phyloP scores from a whole-genome alignment of 2,888 invertebrate species.

The Miltochrista miniata region DNA sequence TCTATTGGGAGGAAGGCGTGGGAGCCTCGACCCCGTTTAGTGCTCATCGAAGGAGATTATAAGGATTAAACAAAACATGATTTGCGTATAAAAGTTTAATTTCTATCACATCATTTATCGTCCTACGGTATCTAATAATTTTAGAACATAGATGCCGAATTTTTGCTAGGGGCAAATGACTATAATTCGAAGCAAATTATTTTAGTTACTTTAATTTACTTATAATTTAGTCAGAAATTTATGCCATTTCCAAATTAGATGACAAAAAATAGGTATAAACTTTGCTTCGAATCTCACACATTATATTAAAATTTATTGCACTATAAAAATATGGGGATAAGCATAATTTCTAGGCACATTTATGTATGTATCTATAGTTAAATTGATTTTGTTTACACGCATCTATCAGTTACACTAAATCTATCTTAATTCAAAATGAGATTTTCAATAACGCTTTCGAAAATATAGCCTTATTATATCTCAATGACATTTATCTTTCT shows the following conservation, averaged over 20 bases:
- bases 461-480: conserved; percentile 26
- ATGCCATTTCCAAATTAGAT: conserved; percentile 2
- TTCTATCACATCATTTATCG: conserved; percentile 82
- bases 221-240: conserved; percentile 16
- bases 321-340: conserved; percentile 80
- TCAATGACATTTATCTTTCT: conserved; percentile 9
- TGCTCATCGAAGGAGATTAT: conserved; percentile 25
- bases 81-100: conserved; percentile 82
- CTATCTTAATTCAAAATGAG: conserved; percentile 40
- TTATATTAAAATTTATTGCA: conserved; percentile 51
- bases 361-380: conserved; percentile 70
- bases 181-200: conserved; percentile 70
- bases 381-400: conserved; percentile 70
- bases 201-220: conserved; percentile 3
- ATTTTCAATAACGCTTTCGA: conserved; percentile 34
- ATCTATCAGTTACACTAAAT: conserved; percentile 62
- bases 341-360: conserved; percentile 81
- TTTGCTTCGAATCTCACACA: conserved; percentile 67
- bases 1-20: conserved; percentile 68
- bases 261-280: conserved; percentile 18
- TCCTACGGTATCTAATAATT: conserved; percentile 72
- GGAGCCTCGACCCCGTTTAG: conserved; percentile 59
- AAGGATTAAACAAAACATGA: conserved; percentile 45
- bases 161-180: conserved; percentile 68
- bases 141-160: conserved; percentile 78